Conservation (phyloP, 2,113 vertebrate genomes). For the Paratilapia polleni region DNA sequence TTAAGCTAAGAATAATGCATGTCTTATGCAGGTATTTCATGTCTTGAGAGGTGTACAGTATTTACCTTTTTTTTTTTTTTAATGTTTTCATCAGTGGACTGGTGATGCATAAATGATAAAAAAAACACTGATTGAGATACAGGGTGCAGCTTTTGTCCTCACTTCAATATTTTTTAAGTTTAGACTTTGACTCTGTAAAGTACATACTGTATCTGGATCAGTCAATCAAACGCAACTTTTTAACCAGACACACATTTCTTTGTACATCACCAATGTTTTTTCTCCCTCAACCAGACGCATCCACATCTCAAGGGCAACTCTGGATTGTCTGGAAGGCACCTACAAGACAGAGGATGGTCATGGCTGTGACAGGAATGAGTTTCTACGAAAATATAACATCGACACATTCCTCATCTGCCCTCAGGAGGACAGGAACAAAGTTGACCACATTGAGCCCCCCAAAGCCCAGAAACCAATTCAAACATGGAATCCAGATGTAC, state of each 20-base stretch:
- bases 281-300: constrained; percentile 68
- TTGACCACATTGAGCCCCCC: constrained; percentile 1
- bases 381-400: constrained; percentile 79
- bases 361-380: constrained; percentile 77
- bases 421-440: constrained; percentile 19
- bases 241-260: background rate
- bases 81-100: background rate
- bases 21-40: background rate
- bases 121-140: too few species aligned
- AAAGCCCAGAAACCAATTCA: constrained; percentile 53
- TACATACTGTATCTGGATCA: too few species aligned
- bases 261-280: background rate
- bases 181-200: too few species aligned
- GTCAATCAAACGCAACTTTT: too few species aligned
- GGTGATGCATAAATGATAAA: background rate
- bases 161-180: background rate
- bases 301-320: constrained; percentile 81
- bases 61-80: too few species aligned
- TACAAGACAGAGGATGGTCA: constrained; percentile 79
- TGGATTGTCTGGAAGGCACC: constrained; percentile 76
- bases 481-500: constrained; percentile 66
- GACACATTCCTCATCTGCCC: constrained; percentile 82
- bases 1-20: background rate
- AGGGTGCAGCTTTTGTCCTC: background rate
- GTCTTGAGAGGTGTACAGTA: background rate